These are phyloP conservation scores for Poecilia gillii DNA, from an alignment of 2,797 vertebrate genomes.

Conservation along the genomic window DNA sequence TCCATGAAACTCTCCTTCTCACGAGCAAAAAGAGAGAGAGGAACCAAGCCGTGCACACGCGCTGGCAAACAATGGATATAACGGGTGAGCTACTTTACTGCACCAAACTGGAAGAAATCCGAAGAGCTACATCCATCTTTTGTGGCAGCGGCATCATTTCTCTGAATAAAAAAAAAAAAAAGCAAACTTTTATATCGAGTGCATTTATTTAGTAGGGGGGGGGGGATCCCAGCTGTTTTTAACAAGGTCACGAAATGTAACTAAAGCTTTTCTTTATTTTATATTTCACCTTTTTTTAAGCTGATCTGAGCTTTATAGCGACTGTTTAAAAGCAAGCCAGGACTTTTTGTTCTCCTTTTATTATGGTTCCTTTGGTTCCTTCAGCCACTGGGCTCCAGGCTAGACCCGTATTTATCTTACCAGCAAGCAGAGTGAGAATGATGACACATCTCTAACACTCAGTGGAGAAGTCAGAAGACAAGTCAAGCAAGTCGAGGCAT, in stretches of 20 bases:
- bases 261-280: background rate
- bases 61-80: conserved; percentile 18
- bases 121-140: background rate
- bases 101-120: background rate
- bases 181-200: background rate
- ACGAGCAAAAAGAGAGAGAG: conserved; percentile 3
- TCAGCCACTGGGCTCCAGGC: background rate
- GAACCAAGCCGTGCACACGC: conserved; percentile 17
- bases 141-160: background rate
- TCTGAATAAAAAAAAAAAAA: background rate
- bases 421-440: background rate
- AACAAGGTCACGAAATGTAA: background rate
- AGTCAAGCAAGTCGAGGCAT: background rate
- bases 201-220: background rate
- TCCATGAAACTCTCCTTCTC: background rate
- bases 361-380: background rate
- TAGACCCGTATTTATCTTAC: background rate
- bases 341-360: background rate
- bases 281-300: background rate
- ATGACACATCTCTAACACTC: background rate
- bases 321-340: background rate
- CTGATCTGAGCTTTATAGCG: background rate
- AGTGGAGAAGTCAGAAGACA: background rate
- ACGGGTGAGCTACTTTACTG: background rate
- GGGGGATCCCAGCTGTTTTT: background rate